Base-by-base conservation (phyloP, 37 sponge, comb jelly and placozoan genomes). In the Beroe ovata region DNA sequence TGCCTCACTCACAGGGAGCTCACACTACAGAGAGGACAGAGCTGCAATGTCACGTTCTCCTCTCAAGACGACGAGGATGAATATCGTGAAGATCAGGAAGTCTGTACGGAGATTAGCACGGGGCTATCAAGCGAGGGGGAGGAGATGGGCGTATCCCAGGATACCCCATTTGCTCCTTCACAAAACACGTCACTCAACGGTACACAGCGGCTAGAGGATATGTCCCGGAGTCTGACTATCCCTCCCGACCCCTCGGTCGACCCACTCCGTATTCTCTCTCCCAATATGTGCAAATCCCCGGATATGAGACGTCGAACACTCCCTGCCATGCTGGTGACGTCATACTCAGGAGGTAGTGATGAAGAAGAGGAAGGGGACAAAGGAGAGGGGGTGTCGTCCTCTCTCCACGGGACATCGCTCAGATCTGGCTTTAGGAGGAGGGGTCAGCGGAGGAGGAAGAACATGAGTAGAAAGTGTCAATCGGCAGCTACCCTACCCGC, bases 291-390 rank as follows among this genome's bases (percentile, higher is more conserved):
- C 11, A 47, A 47, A 11, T 47, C 54, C 54, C 54, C 54, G 6
- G 54, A 47, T 16, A 62, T 25, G 29, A 11, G 84, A 36, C 38
- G 84, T 42, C 21, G 26, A 28, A 77, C 84, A 20, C 84, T 77
- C 4, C 84, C 84, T 22, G 84, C 84, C 54, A 77, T 77, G 84
- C 21, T 77, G 84, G 54, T 77, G 2, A 77, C 84, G 0, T 35
- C 42, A 42, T 42, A 77, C 54, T 39, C 84, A 14, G 84, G 84
- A 25, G 84, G 38, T 4, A 42, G 54, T 36, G 22, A 42, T 25
- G 8, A 77, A 28, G 16, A 66, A 37, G 16, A 30, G 69, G 16
- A 33, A 54, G 35, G 21, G 54, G 41, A 54, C 54, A 47, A 1
- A 33, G 84, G 35, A 20, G 54, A 0, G 84, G 33, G 84, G 84